Evolutionary conservation across 2,113 vertebrate species (phyloP).

Genomic region (Thinocorus orbignyianus): DNA sequence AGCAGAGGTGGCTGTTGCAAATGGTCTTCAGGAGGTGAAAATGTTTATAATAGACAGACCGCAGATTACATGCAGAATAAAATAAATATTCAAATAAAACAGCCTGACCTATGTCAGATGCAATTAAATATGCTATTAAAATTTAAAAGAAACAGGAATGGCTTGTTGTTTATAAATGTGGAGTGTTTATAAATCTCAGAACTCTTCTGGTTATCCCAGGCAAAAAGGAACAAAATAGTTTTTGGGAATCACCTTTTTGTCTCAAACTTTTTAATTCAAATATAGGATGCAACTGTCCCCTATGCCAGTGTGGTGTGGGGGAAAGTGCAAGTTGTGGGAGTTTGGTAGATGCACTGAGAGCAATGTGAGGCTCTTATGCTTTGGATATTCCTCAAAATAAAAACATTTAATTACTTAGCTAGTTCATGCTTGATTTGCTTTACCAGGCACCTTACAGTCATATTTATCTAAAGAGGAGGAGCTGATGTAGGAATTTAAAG

Average conservation of each 20-base stretch:
- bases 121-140: not conserved
- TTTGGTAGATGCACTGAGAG: not conserved
- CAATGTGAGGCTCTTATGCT: not conserved
- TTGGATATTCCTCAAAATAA: not conserved
- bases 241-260: not conserved
- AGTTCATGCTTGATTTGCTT: not conserved
- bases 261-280: not conserved
- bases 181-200: not conserved
- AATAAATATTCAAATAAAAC: not conserved
- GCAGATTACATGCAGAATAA: not conserved
- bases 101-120: not conserved
- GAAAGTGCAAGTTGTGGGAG: not conserved
- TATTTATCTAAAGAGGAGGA: not conserved
- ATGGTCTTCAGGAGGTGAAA: not conserved
- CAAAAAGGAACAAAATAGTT: not conserved
- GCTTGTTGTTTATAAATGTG: not conserved
- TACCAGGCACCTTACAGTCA: not conserved
- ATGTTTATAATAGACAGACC: not conserved
- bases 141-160: not conserved
- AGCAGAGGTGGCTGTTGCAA: not conserved
- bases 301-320: not conserved
- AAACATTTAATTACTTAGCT: not conserved
- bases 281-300: not conserved
- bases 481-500: not conserved
- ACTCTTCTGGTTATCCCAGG: not conserved